Evolutionary conservation across 2,113 vertebrate genomes (phyloP), one percentile per base, ranked within the genome.

Genomic region (Crotophaga sulcirostris): DNA sequence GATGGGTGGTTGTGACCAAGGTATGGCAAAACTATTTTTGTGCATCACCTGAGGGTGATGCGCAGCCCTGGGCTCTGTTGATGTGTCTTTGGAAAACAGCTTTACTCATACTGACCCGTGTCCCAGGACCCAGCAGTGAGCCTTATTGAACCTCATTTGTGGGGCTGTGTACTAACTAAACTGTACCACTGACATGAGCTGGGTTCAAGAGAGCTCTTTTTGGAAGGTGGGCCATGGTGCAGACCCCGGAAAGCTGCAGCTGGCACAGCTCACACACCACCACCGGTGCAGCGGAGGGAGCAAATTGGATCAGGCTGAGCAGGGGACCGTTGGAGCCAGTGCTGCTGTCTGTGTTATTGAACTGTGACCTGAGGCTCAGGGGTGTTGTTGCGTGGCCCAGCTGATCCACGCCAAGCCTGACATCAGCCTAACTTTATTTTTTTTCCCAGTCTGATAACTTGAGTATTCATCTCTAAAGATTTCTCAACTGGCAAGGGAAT

Each of bases 141-240:
- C 42, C 38, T 70, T 77, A 36, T 25, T 82, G 42, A 44, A 13
- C 42, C 42, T 44, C 42, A 44, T 44, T 79, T 79, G 66, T 31
- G 90, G 26, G 16, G 20, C 66, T 76, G 56, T 25, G 56, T 67
- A n/a, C n/a, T n/a, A n/a, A 47, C 52, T 76, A 25, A 89, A 78
- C 38, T 0, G 0, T 59, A 12, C 31, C 3, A 1, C 78, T 76
- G 94, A 84, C 68, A n/a, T 76, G 58, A 51, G 73, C 56, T 47
- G 56, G 40, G 49, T 89, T 95, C 93, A 94, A 84, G 72, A 44
- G 59, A 87, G 33, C 77, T 55, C 58, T 58, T 58, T 87, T 67
- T 0, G 1, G 66, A 75, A 74, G 64, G 74, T 84, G 44, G 55
- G 47, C 44, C 0, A 0, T 54, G 76, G 68, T 74, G 45, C 84